A percentile compares a stretch with the other conserved stretches of the same genome.
These are phyloP conservation scores for Melinaea marsaeus DNA, from an alignment of 2,888 invertebrate species.

Conservation along the genomic window DNA sequence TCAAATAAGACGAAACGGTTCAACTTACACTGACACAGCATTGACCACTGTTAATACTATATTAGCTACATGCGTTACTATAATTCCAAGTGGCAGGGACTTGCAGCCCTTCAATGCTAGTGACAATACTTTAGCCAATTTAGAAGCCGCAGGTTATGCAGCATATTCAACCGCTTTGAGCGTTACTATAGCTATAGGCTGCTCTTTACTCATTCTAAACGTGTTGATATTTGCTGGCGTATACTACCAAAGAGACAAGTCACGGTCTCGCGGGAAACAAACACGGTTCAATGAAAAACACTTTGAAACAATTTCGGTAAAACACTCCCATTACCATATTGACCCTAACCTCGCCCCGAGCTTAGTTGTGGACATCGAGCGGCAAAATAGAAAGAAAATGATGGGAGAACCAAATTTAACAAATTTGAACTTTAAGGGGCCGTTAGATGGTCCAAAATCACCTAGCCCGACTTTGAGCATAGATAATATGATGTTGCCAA, in stretches of 20 bases:
- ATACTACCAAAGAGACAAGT: slow-evolving; percentile 89
- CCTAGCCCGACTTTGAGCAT: slow-evolving; percentile 81
- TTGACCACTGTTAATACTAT: slow-evolving; percentile 84
- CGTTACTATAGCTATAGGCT: slow-evolving; percentile 89
- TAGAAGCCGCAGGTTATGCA: slow-evolving; percentile 87
- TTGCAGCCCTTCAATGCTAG: slow-evolving; percentile 73
- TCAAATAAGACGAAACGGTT: slow-evolving; percentile 75
- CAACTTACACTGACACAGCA: slow-evolving; percentile 77
- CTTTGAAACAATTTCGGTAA: slow-evolving; percentile 86
- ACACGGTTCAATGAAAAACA: slow-evolving; percentile 83
- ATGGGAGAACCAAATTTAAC: slow-evolving; percentile 74
- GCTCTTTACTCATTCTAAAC: slow-evolving; percentile 87
- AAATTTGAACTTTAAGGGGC: slow-evolving; percentile 78
- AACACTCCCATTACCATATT: slow-evolving; percentile 88
- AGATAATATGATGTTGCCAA: slow-evolving; percentile 71
- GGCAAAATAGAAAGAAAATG: slow-evolving; percentile 70
- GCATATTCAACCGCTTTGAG: slow-evolving; percentile 87
- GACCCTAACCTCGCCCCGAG: slow-evolving; percentile 87
- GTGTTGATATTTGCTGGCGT: slow-evolving; percentile 91
- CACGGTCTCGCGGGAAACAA: slow-evolving; percentile 83
- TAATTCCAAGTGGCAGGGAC: slow-evolving; percentile 75
- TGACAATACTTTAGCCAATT: slow-evolving; percentile 86
- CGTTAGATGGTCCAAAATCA: slow-evolving; percentile 76
- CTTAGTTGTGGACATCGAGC: slow-evolving; percentile 89
- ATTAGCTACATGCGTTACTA: slow-evolving; percentile 84